phyloP scores from a whole-genome alignment of 2,888 invertebrate species.

The Stenodera caucasica region DNA sequence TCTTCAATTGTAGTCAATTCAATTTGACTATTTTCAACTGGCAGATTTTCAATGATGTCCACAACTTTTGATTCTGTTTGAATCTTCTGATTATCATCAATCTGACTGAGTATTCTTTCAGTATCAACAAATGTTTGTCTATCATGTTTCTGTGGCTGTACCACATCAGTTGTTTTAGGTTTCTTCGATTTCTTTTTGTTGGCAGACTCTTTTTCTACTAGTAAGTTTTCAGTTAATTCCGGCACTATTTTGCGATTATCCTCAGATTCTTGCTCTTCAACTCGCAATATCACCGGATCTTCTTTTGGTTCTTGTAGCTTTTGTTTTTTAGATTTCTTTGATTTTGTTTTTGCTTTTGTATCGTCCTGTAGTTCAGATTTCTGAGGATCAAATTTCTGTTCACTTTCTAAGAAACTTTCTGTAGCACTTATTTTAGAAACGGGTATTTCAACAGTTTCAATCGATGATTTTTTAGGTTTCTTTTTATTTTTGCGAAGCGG shows the following conservation, averaged over 20 bases:
- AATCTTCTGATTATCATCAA: not conserved
- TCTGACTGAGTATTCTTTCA: not conserved
- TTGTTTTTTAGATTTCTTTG: conserved; percentile 22
- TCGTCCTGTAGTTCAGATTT: not conserved
- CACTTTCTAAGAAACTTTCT: not conserved
- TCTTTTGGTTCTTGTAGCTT: conserved; percentile 13
- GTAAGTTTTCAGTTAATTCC: not conserved
- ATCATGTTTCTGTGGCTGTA: not conserved
- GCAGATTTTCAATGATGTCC: not conserved
- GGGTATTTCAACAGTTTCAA: conserved; percentile 14
- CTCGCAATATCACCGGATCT: not conserved
- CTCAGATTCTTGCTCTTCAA: not conserved
- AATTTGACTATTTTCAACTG: not conserved
- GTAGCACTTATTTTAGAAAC: conserved; percentile 9
- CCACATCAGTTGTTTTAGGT: conserved; percentile 4
- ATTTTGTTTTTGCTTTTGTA: conserved; percentile 13
- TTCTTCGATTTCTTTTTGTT: conserved; percentile 21
- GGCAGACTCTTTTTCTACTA: conserved; percentile 35
- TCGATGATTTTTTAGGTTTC: conserved; percentile 50
- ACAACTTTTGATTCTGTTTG: not conserved
- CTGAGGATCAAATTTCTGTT: not conserved
- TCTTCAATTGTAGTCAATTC: not conserved
- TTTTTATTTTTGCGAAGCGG: conserved; percentile 28
- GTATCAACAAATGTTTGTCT: not conserved
- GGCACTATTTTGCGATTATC: not conserved